A percentile compares a stretch with the other conserved stretches of the same genome.
Evolutionary conservation across 2,888 invertebrate genomes (phyloP).

Genomic region (Cheilosia pagana): DNA sequence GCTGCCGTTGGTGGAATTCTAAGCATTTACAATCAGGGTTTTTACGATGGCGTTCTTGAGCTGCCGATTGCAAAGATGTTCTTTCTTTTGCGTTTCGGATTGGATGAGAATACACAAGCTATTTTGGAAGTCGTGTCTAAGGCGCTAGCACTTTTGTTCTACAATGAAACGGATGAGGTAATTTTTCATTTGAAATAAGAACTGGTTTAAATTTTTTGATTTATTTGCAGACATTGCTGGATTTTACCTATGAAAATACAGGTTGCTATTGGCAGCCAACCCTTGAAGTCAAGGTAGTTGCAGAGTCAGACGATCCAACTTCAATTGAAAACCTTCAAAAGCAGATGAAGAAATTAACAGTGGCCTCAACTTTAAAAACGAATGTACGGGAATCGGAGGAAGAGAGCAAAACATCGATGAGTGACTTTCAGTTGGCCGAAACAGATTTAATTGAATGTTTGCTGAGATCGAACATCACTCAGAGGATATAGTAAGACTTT

Average conservation of each 20-base stretch:
- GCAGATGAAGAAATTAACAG: constrained; percentile 83
- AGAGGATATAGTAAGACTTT: constrained; percentile 86
- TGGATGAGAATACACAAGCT: constrained; percentile 92
- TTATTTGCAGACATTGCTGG: constrained; percentile 85
- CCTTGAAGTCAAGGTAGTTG: constrained; percentile 83
- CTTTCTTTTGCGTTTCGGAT: constrained; percentile 91
- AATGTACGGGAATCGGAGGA: constrained; percentile 81
- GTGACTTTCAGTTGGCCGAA: constrained; percentile 94
- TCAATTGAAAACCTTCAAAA: constrained; percentile 85
- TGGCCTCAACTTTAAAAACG: constrained; percentile 79
- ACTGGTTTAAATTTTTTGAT: neutral
- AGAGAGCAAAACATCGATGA: constrained; percentile 87
- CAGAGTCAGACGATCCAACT: constrained; percentile 80
- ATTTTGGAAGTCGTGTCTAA: constrained; percentile 90
- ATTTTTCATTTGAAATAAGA: neutral
- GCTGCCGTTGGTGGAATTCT: constrained; percentile 91
- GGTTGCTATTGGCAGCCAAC: constrained; percentile 87
- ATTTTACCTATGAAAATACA: constrained; percentile 87
- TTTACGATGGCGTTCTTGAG: constrained; percentile 90
- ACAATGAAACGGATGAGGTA: constrained; percentile 91
- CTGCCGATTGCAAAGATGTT: constrained; percentile 91
- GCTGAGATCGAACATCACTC: constrained; percentile 89
- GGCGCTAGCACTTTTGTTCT: constrained; percentile 90
- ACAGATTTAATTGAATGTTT: constrained; percentile 91
- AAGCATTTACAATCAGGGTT: constrained; percentile 89